Evolutionary conservation across 2,888 invertebrate genomes (phyloP).

Genomic region (Perdita meconis): DNA sequence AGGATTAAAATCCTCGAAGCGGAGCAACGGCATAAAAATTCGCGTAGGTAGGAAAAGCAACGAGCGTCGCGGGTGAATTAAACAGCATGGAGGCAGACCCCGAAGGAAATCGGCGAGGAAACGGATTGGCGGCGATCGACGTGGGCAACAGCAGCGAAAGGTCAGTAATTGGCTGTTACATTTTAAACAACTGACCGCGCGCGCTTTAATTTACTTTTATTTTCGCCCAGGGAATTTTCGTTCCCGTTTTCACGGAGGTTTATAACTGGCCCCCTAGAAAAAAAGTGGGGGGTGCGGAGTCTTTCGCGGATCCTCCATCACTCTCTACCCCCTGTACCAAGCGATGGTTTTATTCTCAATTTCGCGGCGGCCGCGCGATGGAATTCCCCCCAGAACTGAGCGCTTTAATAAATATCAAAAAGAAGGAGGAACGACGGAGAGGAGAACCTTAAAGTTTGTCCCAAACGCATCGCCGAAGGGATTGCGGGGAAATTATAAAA

Average conservation of each 20-base stretch:
- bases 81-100: background rate
- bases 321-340: constrained; percentile 11
- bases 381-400: constrained; percentile 28
- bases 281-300: constrained; percentile 44
- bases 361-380: constrained; percentile 28
- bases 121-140: constrained; percentile 51
- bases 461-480: constrained; percentile 35
- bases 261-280: constrained; percentile 63
- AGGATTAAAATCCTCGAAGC: background rate
- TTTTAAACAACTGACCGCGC: constrained; percentile 74
- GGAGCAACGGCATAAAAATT: background rate
- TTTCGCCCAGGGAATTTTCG: constrained; percentile 75
- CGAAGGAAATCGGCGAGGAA: constrained; percentile 45
- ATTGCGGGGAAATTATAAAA: constrained; percentile 35
- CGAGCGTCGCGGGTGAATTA: background rate
- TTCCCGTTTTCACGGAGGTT: constrained; percentile 62
- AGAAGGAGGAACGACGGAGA: background rate
- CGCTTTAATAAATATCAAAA: constrained; percentile 44
- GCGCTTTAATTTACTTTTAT: constrained; percentile 80
- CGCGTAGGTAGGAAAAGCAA: background rate
- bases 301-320: constrained; percentile 36
- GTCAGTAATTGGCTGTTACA: constrained; percentile 78
- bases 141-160: constrained; percentile 44
- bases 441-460: constrained; percentile 23
- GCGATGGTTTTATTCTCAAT: constrained; percentile 65